Conservation (phyloP, 2,113 vertebrate species). For the Pithys albifrons region DNA sequence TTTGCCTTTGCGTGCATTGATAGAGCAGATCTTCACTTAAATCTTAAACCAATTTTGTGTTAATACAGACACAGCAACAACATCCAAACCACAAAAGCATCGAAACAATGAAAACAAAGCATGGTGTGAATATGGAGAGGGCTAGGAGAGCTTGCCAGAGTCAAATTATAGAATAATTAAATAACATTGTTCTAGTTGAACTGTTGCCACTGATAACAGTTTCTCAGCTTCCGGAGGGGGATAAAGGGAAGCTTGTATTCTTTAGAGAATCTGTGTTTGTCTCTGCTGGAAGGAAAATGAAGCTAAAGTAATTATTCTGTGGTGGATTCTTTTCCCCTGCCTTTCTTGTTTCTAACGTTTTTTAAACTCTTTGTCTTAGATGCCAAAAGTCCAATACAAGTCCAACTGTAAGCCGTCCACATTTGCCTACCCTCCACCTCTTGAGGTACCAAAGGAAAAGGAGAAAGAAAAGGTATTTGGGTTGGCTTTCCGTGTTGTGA, state of each 20-base stretch:
- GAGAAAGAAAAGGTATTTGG: slow-evolving; percentile 96
- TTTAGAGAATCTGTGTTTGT: slow-evolving; percentile 36
- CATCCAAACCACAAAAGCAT: slow-evolving; percentile 31
- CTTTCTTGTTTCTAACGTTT: background rate
- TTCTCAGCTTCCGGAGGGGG: slow-evolving; percentile 41
- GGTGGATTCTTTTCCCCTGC: background rate
- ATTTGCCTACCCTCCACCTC: slow-evolving; percentile 95
- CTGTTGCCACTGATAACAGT: slow-evolving; percentile 53
- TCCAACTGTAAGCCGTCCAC: slow-evolving; percentile 99
- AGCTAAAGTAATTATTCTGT: slow-evolving; percentile 44
- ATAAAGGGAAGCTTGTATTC: slow-evolving; percentile 43
- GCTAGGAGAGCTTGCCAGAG: slow-evolving; percentile 38
- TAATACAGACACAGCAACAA: slow-evolving; percentile 16
- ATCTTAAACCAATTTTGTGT: slow-evolving; percentile 31
- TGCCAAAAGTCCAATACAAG: slow-evolving; percentile 99
- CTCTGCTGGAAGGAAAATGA: slow-evolving; percentile 48
- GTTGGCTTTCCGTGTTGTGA: background rate
- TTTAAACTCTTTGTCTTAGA: slow-evolving; percentile 76
- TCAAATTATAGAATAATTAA: slow-evolving; percentile 60
- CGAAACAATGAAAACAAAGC: slow-evolving; percentile 3
- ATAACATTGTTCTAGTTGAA: slow-evolving; percentile 64
- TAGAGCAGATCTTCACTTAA: slow-evolving; percentile 16
- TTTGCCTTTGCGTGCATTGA: background rate
- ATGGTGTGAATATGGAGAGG: slow-evolving; percentile 34
- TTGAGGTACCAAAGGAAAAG: slow-evolving; percentile 98